phyloP scores from a whole-genome alignment of 2,113 vertebrate genomes.

The Saccopteryx leptura region DNA sequence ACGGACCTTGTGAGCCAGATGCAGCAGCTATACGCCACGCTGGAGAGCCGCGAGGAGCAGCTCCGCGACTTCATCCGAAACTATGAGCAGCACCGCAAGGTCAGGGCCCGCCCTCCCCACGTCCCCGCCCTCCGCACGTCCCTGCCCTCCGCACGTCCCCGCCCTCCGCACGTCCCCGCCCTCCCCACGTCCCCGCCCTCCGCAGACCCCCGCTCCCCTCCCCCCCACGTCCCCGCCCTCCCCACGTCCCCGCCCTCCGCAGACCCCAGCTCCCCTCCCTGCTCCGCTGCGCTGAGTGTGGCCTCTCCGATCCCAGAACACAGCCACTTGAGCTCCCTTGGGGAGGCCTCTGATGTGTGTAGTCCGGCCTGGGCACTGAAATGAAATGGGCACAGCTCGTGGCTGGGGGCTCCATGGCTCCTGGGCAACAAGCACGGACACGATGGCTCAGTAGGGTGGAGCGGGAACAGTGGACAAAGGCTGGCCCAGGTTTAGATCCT shows the following conservation, averaged over 20 bases:
- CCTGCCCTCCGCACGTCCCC: fast-evolving
- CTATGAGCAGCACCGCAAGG: slow-evolving; percentile 99
- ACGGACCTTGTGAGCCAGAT: slow-evolving; percentile 98
- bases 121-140: fast-evolving
- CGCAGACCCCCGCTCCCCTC: too few species aligned
- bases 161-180: fast-evolving
- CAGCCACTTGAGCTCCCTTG: fast-evolving
- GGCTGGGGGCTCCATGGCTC: fast-evolving
- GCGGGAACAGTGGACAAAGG: fast-evolving
- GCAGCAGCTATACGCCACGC: slow-evolving; percentile 98
- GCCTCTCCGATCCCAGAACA: not conserved
- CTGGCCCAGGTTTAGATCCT: not conserved
- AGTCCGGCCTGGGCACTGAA: not conserved
- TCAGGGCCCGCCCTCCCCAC: slow-evolving; percentile 65
- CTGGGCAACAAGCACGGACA: not conserved
- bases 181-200: fast-evolving
- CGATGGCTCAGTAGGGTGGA: fast-evolving
- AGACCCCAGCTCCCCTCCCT: not conserved
- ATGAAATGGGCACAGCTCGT: not conserved
- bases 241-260: fast-evolving
- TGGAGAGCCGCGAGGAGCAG: slow-evolving; percentile 99
- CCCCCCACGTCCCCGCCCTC: fast-evolving
- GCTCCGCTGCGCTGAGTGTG: fast-evolving
- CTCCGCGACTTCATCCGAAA: slow-evolving; percentile 98
- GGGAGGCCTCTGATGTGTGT: fast-evolving